Percentiles rank a stretch among this genome's conserved stretches.
These are phyloP conservation scores for Notamacropus eugenii DNA, from an alignment of 2,797 vertebrate species.

Conservation along the genomic window DNA sequence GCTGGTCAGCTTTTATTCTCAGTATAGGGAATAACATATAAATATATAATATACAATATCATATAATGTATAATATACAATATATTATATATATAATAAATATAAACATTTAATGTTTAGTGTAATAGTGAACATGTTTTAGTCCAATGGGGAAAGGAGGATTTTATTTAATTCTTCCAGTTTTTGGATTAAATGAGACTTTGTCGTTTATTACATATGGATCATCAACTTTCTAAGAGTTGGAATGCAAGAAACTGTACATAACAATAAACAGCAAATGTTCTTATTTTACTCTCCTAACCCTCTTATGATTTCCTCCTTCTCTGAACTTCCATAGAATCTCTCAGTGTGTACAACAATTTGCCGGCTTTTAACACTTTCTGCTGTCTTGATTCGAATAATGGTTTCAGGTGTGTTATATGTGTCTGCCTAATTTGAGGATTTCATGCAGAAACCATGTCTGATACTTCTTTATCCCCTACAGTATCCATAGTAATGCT, in stretches of 20 bases:
- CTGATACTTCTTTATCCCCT: neutral
- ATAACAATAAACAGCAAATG: neutral
- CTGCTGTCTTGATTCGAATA: neutral
- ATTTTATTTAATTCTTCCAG: neutral
- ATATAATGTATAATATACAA: too few species aligned
- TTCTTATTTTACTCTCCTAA: neutral
- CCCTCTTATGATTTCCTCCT: neutral
- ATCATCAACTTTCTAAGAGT: neutral
- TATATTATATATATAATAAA: too few species aligned
- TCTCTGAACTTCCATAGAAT: neutral
- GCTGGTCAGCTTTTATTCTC: neutral
- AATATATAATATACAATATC: too few species aligned
- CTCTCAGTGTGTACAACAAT: neutral
- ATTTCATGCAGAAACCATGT: neutral
- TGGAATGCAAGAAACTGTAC: neutral
- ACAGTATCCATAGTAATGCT: neutral
- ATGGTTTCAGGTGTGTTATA: neutral
- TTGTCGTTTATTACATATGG: neutral
- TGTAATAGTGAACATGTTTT: neutral
- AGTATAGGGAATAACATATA: neutral
- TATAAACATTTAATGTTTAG: neutral
- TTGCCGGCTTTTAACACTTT: neutral
- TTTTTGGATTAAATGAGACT: neutral
- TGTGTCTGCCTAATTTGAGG: neutral
- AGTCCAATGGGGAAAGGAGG: neutral